Base-by-base conservation (phyloP, 1,140 invertebrate genomes). In the Neoseiulus cucumeris region DNA sequence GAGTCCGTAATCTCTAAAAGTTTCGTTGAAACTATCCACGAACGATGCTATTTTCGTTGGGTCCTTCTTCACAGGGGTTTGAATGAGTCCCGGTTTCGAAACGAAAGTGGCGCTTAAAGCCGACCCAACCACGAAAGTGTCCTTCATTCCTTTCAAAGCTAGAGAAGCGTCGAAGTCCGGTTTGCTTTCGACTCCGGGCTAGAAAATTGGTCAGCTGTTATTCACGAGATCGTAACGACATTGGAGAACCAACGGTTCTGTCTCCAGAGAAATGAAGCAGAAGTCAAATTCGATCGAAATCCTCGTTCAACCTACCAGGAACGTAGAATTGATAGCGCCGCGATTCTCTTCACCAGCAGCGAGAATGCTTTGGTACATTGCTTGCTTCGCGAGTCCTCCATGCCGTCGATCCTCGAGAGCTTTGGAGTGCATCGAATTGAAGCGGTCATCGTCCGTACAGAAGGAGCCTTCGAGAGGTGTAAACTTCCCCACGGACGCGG, bases 151-250 rank as follows among this genome's bases (percentile, higher is more conserved):
- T 12, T 25, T 59, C 22, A 59, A 5, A 12, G 51, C 51, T 25
- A 59, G 33, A 29, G 51, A 59, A 17, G 51, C 51, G 33, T 59
- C 51, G 51, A 59, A 59, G 9, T 59, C 33, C 25, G 51, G 51
- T 4, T 29, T 59, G 22, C 25, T 33, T 5, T n/a, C 22, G 2
- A 25, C 51, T 59, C 51, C 51, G 17, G 51, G 51, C 51, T 59
- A 9, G 28, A 47, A 47, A 47, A 59, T 17, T 44, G 12, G 12
- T 44, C n/a, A 44, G n/a, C 42, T 44, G n/a, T 44, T n/a, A n/a
- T 12, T n/a, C n/a, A n/a, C 42, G n/a, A 44, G 42, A 44, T n/a
- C n/a, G 12, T 44, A 12, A 44, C n/a, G n/a, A 44, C 20, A 47
- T 47, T 25, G 45, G 28, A 20, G 45, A 4, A 14, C n/a, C n/a